Percentiles rank a stretch among this genome's conserved stretches.
Conservation (phyloP, 2,113 vertebrate species). For the Taurulus bubalis region DNA sequence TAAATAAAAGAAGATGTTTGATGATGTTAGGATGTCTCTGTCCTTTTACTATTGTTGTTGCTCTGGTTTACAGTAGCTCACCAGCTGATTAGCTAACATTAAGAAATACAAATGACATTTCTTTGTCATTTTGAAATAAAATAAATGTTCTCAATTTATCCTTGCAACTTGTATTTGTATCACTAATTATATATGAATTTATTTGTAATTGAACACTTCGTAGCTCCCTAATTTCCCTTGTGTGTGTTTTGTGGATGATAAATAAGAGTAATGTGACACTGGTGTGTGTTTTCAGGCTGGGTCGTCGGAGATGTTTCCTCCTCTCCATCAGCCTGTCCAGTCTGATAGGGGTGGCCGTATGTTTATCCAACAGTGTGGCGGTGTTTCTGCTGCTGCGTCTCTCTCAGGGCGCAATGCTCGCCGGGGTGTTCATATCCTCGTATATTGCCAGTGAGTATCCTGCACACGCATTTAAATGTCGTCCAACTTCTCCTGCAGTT, state of each 20-base stretch:
- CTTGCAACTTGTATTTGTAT: background rate
- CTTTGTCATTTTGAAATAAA: background rate
- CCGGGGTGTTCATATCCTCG: constrained; percentile 87
- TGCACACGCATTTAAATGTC: background rate
- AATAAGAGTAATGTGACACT: background rate
- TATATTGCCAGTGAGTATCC: constrained; percentile 85
- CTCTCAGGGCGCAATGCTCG: constrained; percentile 82
- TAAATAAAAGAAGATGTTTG: too few species aligned
- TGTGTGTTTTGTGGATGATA: background rate
- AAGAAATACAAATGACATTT: too few species aligned
- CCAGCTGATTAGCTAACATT: background rate
- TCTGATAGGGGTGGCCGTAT: constrained; percentile 80
- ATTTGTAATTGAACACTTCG: background rate
- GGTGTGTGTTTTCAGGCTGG: constrained; percentile 81
- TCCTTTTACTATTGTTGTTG: too few species aligned
- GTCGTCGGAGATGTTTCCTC: constrained; percentile 84
- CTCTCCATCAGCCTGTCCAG: constrained; percentile 82
- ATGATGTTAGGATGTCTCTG: too few species aligned
- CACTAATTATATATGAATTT: too few species aligned
- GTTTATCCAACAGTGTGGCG: constrained; percentile 79
- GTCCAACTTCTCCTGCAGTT: background rate
- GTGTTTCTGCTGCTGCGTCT: constrained; percentile 84
- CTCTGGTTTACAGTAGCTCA: background rate
- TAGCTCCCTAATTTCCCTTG: background rate
- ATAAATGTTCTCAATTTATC: background rate